These are phyloP conservation scores for Forbesichthys agassizii DNA, from an alignment of 2,113 vertebrate genomes.

Conservation along the genomic window DNA sequence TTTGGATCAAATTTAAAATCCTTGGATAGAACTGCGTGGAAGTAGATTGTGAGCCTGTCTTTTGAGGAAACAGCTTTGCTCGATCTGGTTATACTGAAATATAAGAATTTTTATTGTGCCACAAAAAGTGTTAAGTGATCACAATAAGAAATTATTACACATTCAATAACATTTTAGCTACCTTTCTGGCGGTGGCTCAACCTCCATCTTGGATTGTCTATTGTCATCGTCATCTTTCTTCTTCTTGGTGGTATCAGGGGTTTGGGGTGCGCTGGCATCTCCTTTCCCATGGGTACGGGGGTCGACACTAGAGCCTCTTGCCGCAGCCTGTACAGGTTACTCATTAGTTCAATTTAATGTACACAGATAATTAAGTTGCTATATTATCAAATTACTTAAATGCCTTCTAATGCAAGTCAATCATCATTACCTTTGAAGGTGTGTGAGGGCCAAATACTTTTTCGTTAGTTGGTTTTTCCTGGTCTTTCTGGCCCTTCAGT, in stretches of 20 bases:
- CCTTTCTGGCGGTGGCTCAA: conserved; percentile 35
- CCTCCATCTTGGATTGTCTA: background rate
- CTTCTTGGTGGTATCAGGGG: background rate
- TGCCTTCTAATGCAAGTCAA: background rate
- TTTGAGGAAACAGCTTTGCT: conserved; percentile 36
- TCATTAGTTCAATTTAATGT: background rate
- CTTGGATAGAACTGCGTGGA: conserved; percentile 87
- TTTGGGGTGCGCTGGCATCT: background rate
- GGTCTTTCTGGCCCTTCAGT: conserved; percentile 15
- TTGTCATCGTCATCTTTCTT: background rate
- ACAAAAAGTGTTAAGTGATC: background rate
- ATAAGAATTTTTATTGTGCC: background rate
- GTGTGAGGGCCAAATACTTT: conserved; percentile 36
- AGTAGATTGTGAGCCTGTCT: conserved; percentile 79
- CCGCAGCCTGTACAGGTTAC: conserved; percentile 26
- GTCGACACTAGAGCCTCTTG: conserved; percentile 52
- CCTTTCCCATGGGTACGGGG: conserved; percentile 14
- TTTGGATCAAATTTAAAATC: conserved; percentile 75
- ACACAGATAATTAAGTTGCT: background rate
- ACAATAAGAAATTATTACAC: background rate
- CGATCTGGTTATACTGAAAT: conserved; percentile 34
- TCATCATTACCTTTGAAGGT: conserved; percentile 37
- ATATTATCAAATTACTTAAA: background rate
- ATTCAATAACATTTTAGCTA: background rate
- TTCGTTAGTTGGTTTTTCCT: background rate